Percentiles rank a stretch among this genome's conserved stretches.
These are phyloP conservation scores for Microcebus griseorufus DNA, from an alignment of 2,113 vertebrate genomes.

Conservation along the genomic window DNA sequence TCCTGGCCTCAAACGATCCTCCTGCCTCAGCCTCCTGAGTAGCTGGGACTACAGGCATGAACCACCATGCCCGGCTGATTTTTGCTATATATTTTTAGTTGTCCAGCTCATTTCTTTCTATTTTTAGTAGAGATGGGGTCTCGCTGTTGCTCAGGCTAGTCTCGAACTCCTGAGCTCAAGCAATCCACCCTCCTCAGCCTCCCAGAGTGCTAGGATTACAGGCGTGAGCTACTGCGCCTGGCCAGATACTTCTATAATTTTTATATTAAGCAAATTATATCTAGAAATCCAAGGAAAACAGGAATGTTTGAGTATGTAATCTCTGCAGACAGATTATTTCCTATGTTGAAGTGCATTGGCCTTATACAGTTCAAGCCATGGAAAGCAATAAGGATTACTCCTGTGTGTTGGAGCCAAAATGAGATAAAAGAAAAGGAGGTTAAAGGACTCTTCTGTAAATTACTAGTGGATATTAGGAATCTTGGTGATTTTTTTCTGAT, in stretches of 20 bases:
- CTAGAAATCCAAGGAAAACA: neutral
- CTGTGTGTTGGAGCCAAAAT: neutral
- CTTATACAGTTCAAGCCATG: neutral
- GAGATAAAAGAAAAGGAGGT: neutral
- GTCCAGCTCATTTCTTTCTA: too few species aligned
- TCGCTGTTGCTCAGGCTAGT: too few species aligned
- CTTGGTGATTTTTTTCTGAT: neutral
- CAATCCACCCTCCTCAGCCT: too few species aligned
- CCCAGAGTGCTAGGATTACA: too few species aligned
- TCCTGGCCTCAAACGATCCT: too few species aligned
- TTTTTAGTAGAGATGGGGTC: too few species aligned
- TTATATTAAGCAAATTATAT: slow-evolving; percentile 15
- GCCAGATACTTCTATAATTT: neutral
- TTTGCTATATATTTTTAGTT: too few species aligned
- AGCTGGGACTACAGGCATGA: too few species aligned
- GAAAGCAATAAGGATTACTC: slow-evolving; percentile 5
- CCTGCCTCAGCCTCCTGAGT: too few species aligned
- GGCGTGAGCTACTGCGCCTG: too few species aligned
- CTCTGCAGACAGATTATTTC: neutral
- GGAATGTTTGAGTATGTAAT: neutral
- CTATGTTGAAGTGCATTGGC: neutral
- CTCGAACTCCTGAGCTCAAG: too few species aligned
- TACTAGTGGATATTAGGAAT: neutral
- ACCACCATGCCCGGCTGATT: too few species aligned
- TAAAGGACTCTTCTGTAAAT: slow-evolving; percentile 1